Base-by-base conservation (phyloP, 2,113 vertebrate genomes). In the Pelobates fuscus region DNA sequence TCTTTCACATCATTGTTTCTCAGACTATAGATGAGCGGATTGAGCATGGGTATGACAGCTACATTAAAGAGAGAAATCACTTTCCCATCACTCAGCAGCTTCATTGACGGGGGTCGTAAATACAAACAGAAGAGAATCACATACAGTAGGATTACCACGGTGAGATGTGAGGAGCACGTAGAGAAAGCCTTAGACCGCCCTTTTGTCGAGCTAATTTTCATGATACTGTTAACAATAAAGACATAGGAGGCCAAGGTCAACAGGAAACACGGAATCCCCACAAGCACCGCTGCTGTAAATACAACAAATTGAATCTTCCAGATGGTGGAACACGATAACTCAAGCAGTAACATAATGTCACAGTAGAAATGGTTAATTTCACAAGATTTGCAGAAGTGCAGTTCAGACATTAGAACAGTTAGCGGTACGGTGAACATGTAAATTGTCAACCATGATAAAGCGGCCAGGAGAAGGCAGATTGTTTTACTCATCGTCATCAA, bases 1-100 rank as follows among this genome's bases (percentile, higher is more conserved):
- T 80, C 67, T 66, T 82, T 82, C 25, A 84, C 80, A 58, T 81
- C 81, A 18, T 82, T 82, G 30, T 82, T 82, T 24, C 77, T 80
- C 8, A 83, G 70, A 26, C 82, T 83, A 0, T 82, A 81, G 46
- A 83, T 82, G 1, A 83, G 18, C 1, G 80, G 79, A n/a, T 83
- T 83, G 20, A 82, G 65, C 78, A 80, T 81, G 23, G 81, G 80
- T 52, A 81, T 82, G 52, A 81, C 52, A 5, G 67, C 80, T 1
- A 75, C 79, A 15, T 84, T 82, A 54, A 81, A 66, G 20, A 82
- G 71, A 17, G 81, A 84, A 24, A 75, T 75, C 66, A 80, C 69
- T n/a, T 81, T 82, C 25, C 80, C 77, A 30, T 82, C 77, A 20
- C 20, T 75, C 30, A 29, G 52, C 2, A 29, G 77, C n/a, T 1